Percentiles rank a stretch among this genome's conserved stretches.
Evolutionary conservation across 2,797 vertebrate genomes (phyloP).

Genomic region (Ammospiza maritima): DNA sequence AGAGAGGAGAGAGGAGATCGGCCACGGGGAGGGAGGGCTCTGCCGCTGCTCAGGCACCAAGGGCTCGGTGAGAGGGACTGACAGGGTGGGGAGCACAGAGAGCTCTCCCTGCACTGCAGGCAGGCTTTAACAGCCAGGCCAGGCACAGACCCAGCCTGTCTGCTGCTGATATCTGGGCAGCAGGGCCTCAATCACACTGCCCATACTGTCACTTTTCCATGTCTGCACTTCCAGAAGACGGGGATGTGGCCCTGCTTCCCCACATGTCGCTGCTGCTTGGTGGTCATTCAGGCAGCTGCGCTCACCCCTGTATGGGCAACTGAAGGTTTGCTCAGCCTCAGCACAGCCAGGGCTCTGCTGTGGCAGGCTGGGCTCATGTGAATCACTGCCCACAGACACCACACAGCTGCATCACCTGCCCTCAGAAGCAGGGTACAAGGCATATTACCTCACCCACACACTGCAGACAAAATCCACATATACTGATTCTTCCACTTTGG

Average conservation of each 20-base stretch:
- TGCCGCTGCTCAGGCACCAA: too few species aligned
- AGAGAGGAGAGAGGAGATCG: background rate
- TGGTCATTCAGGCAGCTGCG: background rate
- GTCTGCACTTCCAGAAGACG: background rate
- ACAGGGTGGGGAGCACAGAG: background rate
- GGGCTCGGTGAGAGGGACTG: accelerated
- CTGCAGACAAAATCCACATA: background rate
- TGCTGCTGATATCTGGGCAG: background rate
- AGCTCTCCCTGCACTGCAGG: background rate
- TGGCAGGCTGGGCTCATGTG: background rate
- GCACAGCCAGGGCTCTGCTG: accelerated
- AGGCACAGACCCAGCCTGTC: background rate
- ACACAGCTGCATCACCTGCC: accelerated
- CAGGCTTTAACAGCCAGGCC: background rate
- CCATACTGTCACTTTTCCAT: accelerated
- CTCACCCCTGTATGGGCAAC: accelerated
- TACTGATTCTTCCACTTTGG: background rate
- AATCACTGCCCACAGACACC: background rate
- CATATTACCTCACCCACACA: background rate
- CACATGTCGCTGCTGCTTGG: accelerated
- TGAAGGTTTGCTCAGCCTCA: background rate
- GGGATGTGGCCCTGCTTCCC: background rate
- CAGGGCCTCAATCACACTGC: background rate
- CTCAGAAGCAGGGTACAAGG: background rate
- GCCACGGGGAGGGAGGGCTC: too few species aligned